Percentiles rank a stretch among this genome's conserved stretches.
Conservation (phyloP, 1,140 invertebrate species). For the Pantala flavescens region DNA sequence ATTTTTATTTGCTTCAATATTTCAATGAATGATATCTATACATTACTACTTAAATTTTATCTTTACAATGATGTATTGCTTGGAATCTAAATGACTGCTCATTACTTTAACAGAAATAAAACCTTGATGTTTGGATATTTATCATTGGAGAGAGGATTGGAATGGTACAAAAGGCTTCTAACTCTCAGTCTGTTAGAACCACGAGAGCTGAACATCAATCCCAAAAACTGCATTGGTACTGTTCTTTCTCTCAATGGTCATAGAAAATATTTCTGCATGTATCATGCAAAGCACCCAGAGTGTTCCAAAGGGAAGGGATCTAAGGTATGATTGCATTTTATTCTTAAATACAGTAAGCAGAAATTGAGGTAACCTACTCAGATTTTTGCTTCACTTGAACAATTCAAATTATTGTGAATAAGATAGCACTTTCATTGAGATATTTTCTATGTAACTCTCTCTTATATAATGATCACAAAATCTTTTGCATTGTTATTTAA, state of each 20-base stretch:
- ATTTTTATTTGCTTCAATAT: too few relatives aligned
- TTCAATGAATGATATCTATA: too few relatives aligned
- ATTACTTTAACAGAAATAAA: constrained; percentile 61
- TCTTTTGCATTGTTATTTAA: constrained; percentile 21
- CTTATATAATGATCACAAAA: too few relatives aligned
- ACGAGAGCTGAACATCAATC: constrained; percentile 81
- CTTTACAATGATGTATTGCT: too few relatives aligned
- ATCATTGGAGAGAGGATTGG: constrained; percentile 78
- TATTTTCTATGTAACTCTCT: too few relatives aligned
- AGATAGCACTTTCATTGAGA: too few relatives aligned
- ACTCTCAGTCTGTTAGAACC: constrained; percentile 71
- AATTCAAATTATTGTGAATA: too few relatives aligned
- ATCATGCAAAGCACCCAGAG: constrained; percentile 85
- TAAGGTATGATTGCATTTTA: constrained; percentile 29
- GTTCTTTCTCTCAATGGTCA: constrained; percentile 92
- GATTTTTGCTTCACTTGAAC: too few relatives aligned
- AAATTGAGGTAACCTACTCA: background rate
- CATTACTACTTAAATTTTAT: too few relatives aligned
- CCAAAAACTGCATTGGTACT: constrained; percentile 93
- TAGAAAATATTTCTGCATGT: constrained; percentile 95
- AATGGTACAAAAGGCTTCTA: constrained; percentile 85
- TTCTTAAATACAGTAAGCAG: background rate
- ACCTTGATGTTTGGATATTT: constrained; percentile 89
- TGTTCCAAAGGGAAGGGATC: constrained; percentile 33
- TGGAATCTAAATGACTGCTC: background rate